Conservation (phyloP, 64 coral and sea anemone genomes). For the Stylophora pistillata region DNA sequence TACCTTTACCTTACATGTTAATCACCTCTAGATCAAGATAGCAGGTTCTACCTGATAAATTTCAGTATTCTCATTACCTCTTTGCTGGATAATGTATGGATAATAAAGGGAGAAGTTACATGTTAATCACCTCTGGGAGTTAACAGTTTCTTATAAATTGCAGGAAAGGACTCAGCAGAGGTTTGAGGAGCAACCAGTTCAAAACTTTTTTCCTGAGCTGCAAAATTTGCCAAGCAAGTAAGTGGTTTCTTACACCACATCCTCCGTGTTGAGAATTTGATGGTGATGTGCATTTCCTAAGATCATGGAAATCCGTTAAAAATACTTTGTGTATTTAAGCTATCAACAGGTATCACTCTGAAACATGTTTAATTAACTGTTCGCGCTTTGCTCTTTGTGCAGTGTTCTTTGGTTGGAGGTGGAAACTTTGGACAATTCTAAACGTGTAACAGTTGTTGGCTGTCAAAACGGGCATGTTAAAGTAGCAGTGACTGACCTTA, state of each 20-base stretch:
- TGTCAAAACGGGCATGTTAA: slow-evolving; percentile 72
- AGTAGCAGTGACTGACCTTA: slow-evolving; percentile 27
- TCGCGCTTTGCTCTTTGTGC: background rate
- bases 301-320: too few relatives aligned
- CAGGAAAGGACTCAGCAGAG: slow-evolving; percentile 44
- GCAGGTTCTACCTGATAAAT: too few relatives aligned
- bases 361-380: background rate
- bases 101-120: too few relatives aligned
- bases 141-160: background rate
- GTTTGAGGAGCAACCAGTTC: slow-evolving; percentile 46
- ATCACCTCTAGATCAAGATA: too few relatives aligned
- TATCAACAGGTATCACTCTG: too few relatives aligned
- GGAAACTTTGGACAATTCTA: background rate
- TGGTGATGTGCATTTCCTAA: too few relatives aligned
- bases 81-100: too few relatives aligned
- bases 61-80: too few relatives aligned
- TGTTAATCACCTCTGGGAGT: too few relatives aligned
- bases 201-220: slow-evolving; percentile 65
- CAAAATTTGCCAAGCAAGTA: slow-evolving; percentile 75
- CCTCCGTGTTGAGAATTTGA: background rate
- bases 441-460: slow-evolving; percentile 49
- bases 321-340: too few relatives aligned
- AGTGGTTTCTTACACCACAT: background rate
- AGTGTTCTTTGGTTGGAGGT: slow-evolving; percentile 79
- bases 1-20: too few relatives aligned